Percentiles rank a stretch among this genome's conserved stretches.
Conservation (phyloP, 2,888 invertebrate genomes). For the Hydriomena furcata region DNA sequence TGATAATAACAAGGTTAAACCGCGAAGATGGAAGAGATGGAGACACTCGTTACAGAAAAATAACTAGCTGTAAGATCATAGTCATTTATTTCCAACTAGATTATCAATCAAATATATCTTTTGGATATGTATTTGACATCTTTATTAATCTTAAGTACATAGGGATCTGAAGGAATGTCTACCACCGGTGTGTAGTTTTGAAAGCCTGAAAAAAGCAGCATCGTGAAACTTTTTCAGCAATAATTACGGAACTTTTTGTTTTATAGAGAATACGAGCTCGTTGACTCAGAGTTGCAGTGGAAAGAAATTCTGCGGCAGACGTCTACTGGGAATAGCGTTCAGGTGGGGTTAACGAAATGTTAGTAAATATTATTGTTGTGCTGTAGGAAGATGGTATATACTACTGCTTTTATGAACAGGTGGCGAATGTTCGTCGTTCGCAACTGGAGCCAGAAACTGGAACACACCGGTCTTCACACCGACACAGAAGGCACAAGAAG, state of each 20-base stretch:
- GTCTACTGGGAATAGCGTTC: slow-evolving; percentile 76
- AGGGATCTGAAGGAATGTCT: too few relatives aligned
- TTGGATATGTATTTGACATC: too few relatives aligned
- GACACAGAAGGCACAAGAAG: slow-evolving; percentile 83
- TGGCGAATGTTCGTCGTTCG: slow-evolving; percentile 87
- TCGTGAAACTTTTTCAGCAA: not conserved
- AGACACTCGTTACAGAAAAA: too few relatives aligned
- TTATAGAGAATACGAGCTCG: slow-evolving; percentile 86
- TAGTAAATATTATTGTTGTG: not conserved
- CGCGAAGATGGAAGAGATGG: too few relatives aligned
- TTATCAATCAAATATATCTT: too few relatives aligned
- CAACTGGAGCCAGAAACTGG: slow-evolving; percentile 76
- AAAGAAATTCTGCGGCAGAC: slow-evolving; percentile 92
- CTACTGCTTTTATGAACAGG: slow-evolving; percentile 62
- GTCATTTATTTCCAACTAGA: too few relatives aligned
- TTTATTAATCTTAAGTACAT: too few relatives aligned
- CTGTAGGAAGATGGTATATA: not conserved
- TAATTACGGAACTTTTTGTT: not conserved
- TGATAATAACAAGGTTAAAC: too few relatives aligned
- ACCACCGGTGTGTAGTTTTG: too few relatives aligned
- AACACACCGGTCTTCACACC: slow-evolving; percentile 83
- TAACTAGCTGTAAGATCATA: too few relatives aligned
- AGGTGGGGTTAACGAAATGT: slow-evolving; percentile 57
- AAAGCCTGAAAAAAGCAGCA: not conserved
- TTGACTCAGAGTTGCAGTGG: slow-evolving; percentile 95